phyloP scores from a whole-genome alignment of 2,113 vertebrate species.

The Psilopogon haemacephalus region DNA sequence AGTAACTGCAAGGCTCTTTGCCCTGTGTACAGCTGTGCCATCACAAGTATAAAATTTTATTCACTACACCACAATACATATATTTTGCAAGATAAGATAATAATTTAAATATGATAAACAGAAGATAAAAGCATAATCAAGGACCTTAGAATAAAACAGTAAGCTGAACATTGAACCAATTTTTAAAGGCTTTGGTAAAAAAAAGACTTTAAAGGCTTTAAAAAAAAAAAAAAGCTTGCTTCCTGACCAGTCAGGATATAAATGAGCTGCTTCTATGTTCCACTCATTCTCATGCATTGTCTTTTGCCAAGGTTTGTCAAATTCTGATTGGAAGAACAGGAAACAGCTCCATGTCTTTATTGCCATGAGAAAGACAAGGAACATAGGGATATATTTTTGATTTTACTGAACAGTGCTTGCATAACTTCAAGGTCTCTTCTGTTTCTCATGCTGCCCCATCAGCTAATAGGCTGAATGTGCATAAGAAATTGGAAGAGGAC shows the following conservation, averaged over 20 bases:
- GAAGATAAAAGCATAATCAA: neutral
- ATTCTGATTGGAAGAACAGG: neutral
- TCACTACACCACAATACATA: neutral
- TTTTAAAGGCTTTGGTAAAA: neutral
- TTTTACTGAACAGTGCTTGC: neutral
- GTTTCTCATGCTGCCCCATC: neutral
- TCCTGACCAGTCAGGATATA: neutral
- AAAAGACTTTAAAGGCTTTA: no score
- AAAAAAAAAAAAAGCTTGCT: neutral
- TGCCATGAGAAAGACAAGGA: neutral
- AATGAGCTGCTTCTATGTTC: neutral
- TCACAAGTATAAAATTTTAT: constrained; percentile 3
- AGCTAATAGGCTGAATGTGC: neutral
- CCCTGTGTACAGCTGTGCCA: neutral
- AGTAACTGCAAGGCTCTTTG: neutral
- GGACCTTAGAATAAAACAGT: neutral
- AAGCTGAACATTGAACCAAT: neutral
- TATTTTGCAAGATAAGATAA: constrained; percentile 3
- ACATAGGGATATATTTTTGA: neutral
- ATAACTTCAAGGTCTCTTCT: neutral
- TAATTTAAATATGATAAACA: constrained; percentile 36
- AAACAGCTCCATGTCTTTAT: neutral
- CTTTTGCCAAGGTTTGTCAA: neutral
- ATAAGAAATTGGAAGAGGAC: neutral
- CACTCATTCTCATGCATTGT: neutral